Conservation (phyloP, 2,113 vertebrate species). For the Burhinus oedicnemus region DNA sequence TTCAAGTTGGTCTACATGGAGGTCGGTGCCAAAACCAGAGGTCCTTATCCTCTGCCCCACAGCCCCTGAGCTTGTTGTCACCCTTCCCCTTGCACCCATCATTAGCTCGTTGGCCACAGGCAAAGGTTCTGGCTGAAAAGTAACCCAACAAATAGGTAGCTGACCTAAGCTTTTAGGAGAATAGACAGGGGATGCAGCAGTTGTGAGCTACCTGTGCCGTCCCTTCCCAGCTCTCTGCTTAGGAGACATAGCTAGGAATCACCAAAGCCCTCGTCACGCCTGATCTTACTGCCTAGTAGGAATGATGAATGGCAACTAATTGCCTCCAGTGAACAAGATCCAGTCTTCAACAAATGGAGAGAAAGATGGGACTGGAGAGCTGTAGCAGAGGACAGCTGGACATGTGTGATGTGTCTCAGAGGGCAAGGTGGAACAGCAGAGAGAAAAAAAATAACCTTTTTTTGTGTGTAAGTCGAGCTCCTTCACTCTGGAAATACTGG, state of each 20-base stretch:
- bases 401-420: background rate
- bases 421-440: background rate
- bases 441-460: background rate
- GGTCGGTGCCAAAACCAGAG: background rate
- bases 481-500: background rate
- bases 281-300: background rate
- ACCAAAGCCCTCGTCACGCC: background rate
- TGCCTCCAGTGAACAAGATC: background rate
- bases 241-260: background rate
- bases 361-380: background rate
- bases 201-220: background rate
- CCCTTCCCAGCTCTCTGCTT: background rate
- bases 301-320: background rate
- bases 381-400: background rate
- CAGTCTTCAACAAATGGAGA: background rate
- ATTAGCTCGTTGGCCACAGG: rapidly evolving
- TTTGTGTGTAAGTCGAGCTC: background rate
- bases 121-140: background rate
- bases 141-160: rapidly evolving
- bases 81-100: background rate
- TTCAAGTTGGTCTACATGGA: background rate
- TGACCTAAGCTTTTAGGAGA: background rate
- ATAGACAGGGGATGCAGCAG: background rate
- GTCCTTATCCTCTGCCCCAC: background rate
- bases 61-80: background rate